Base-by-base conservation (phyloP, 2,888 invertebrate genomes). In the Spodoptera exigua region DNA sequence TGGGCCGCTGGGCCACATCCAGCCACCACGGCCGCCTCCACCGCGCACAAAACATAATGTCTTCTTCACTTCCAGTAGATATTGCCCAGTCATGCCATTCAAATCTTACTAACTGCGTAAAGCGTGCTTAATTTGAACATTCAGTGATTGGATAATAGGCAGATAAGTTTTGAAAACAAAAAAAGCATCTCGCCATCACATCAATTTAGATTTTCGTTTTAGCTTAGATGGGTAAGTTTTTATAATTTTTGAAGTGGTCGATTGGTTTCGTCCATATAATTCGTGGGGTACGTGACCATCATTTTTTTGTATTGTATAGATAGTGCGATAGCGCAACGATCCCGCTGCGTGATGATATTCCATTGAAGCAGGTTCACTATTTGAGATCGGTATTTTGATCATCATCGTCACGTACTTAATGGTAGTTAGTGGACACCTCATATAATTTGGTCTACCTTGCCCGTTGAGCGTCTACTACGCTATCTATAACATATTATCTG, bases 281-380 rank as follows among this genome's bases (percentile, higher is more conserved):
- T 92, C 89, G 90, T 89, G 88, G 86, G 78, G 83, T 86, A 92
- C 92, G 93, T 92, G 92, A 91, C 89, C 78, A 87, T 88, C 80
- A 81, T 85, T 88, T 87, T 85, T 81, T 69, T 55, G 57, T 14
- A 67, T 68, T 61, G 68, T 74, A 57, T 70, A 47, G 52, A 74
- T 76, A 79, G 71, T 77, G 71, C 61, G 78, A 76, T 76, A 81
- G 82, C 77, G 83, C 81, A 80, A 78, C 83, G 82, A 82, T 82
- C 76, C 74, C 70, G 74, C 78, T 73, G 74, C 88, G 86, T 88
- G 88, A 90, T 88, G 82, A 90, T 89, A 89, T 89, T 89, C 83
- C 81, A 78, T 80, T 82, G 79, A 84, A 85, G 86, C 89, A 90
- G 90, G 88, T 90, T 86, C 82, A 85, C 79, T 84, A 81, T 86